Base-by-base conservation (phyloP, 1,140 invertebrate species). In the Zaprionus africanus region DNA sequence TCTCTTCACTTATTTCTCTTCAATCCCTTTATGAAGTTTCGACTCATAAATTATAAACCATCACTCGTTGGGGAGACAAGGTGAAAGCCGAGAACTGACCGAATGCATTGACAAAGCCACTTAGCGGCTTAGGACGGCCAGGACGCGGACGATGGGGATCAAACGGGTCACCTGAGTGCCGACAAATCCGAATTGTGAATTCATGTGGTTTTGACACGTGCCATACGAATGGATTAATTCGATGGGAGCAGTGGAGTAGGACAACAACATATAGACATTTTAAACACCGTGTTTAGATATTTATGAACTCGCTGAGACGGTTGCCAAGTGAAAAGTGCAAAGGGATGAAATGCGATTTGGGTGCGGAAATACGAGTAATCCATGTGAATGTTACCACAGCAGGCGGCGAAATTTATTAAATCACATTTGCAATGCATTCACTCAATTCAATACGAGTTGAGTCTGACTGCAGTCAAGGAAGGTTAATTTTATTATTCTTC, bases 121-220 rank as follows among this genome's bases (percentile, higher is more conserved):
- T 86, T 86, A 86, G 79, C 67, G 79, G 67, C 67, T 83, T 84
- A 77, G 73, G 54, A 36, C 17, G 58, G 57, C n/a, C 59, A 54
- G 26, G 2, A n/a, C 4, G n/a, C 17, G 6, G 17, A 34, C 22
- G 12, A 54, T 5, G 26, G 17, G 59, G 12, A 57, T 31, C 28
- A 57, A 41, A 49, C 12, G 61, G 43, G 65, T 56, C 51, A n/a
- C 17, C 58, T n/a, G 59, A 73, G 66, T 83, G 82, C 28, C 80
- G 83, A 85, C 83, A 87, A 85, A 76, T 82, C 68, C 43, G 54
- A 81, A 87, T 85, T 85, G 83, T 77, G 82, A 86, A 85, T 85
- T 85, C 82, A 85, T 85, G 82, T 62, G 67, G 67, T 75, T 78
- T 67, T 82, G 83, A 87, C 83, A 87, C 82, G 79, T 85, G 83